These are phyloP conservation scores for Scotopteryx bipunctaria DNA, from an alignment of 2,888 invertebrate genomes.

Conservation along the genomic window DNA sequence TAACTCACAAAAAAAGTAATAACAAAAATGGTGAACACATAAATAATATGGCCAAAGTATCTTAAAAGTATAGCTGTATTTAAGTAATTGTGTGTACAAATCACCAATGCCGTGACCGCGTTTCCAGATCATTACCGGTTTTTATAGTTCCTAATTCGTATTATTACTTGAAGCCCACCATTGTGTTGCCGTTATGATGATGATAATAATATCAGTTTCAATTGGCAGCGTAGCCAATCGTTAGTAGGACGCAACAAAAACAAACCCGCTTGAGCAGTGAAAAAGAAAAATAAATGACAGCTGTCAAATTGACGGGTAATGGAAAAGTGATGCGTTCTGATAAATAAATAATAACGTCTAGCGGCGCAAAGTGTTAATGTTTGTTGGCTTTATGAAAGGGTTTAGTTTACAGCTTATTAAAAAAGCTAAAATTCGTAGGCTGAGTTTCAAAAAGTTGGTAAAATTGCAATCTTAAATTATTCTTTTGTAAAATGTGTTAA, in stretches of 20 bases:
- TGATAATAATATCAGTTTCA: slow-evolving; percentile 58
- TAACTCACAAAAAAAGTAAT: too few relatives aligned
- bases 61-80: too few relatives aligned
- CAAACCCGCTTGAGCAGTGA: slow-evolving; percentile 12
- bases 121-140: slow-evolving; percentile 38
- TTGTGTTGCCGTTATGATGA: slow-evolving; percentile 45
- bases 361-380: slow-evolving; percentile 7
- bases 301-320: slow-evolving; percentile 35
- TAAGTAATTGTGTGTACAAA: too few relatives aligned
- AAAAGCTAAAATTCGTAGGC: too few relatives aligned
- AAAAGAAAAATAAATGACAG: slow-evolving; percentile 32
- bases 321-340: slow-evolving; percentile 19
- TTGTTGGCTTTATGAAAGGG: background rate
- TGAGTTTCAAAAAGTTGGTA: too few relatives aligned
- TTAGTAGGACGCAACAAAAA: slow-evolving; percentile 18
- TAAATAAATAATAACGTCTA: slow-evolving; percentile 16
- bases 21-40: too few relatives aligned
- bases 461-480: too few relatives aligned
- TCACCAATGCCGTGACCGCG: slow-evolving; percentile 25
- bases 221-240: slow-evolving; percentile 48
- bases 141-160: slow-evolving; percentile 36
- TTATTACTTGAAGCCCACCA: slow-evolving; percentile 44
- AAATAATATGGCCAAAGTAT: too few relatives aligned
- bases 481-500: too few relatives aligned
- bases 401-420: too few relatives aligned